Evolutionary conservation across 64 coral and sea anemone species (phyloP).

Genomic region (Dendronephthya gigantea): DNA sequence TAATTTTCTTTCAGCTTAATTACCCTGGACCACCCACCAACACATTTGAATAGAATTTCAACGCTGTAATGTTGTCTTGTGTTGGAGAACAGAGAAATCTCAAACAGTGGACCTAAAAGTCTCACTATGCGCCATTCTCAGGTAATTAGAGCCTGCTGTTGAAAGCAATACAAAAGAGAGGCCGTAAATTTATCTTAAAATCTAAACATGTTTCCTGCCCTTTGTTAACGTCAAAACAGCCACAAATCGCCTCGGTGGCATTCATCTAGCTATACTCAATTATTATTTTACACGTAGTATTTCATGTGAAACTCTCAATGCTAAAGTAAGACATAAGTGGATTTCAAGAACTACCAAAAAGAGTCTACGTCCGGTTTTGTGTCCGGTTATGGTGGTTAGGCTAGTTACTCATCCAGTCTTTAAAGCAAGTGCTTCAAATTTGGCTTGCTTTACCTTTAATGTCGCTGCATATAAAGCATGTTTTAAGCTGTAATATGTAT

Average conservation of each 20-base stretch:
- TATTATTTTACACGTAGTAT: not conserved
- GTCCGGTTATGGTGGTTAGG: not conserved
- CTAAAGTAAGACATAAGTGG: not conserved
- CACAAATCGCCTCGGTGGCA: not conserved
- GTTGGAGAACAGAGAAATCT: not conserved
- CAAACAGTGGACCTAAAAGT: not conserved
- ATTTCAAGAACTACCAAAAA: not conserved
- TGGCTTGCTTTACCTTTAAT: not conserved
- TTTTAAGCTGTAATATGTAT: not conserved
- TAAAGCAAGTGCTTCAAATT: not conserved
- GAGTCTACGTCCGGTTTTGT: not conserved
- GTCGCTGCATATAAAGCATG: not conserved
- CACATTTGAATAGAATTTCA: not conserved
- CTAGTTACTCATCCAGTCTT: too few relatives aligned
- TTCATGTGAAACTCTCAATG: not conserved
- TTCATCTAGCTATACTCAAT: not conserved
- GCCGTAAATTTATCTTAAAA: not conserved
- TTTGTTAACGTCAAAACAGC: not conserved
- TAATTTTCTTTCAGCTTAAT: not conserved
- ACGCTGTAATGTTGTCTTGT: not conserved
- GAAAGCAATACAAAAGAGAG: not conserved
- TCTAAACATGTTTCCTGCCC: not conserved
- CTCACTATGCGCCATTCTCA: not conserved
- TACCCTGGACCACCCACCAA: not conserved
- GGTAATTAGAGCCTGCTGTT: not conserved